Evolutionary conservation across 2,797 vertebrate genomes (phyloP).

Genomic region (Tinamus major): DNA sequence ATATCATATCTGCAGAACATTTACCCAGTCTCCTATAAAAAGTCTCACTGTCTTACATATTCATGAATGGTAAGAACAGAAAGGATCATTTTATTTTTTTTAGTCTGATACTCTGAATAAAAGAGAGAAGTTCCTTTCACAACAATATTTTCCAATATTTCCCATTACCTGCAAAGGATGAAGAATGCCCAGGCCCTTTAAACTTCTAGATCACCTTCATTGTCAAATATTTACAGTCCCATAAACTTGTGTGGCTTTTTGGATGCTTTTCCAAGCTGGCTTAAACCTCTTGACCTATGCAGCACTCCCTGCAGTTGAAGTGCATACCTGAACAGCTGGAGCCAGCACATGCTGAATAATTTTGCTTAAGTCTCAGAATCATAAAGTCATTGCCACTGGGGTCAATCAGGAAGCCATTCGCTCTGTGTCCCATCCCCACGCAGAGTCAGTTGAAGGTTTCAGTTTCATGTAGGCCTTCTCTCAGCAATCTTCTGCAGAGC

Average conservation of each 20-base stretch:
- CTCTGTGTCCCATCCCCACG: not conserved
- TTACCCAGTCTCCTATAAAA: not conserved
- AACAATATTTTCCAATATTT: not conserved
- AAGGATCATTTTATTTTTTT: not conserved
- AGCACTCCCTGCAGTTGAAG: not conserved
- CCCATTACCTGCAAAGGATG: not conserved
- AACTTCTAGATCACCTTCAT: not conserved
- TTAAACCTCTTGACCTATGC: not conserved
- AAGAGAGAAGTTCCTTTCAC: not conserved
- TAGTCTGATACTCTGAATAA: not conserved
- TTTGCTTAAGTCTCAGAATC: not conserved
- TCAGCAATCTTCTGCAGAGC: rapidly evolving
- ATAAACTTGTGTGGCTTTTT: not conserved
- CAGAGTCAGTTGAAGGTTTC: not conserved
- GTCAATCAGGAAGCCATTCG: not conserved
- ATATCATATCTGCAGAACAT: not conserved
- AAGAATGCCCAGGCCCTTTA: not conserved
- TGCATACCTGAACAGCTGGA: not conserved
- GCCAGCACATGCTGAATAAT: not conserved
- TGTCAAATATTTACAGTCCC: not conserved
- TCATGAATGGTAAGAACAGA: not conserved
- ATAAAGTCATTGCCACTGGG: not conserved
- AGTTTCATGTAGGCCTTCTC: not conserved
- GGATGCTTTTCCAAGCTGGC: not conserved
- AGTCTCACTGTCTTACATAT: not conserved